Percentiles rank a stretch among this genome's conserved stretches.
Evolutionary conservation across 53 echinoderm and acorn worm species (phyloP).

Genomic region (Echinometra lucunter): DNA sequence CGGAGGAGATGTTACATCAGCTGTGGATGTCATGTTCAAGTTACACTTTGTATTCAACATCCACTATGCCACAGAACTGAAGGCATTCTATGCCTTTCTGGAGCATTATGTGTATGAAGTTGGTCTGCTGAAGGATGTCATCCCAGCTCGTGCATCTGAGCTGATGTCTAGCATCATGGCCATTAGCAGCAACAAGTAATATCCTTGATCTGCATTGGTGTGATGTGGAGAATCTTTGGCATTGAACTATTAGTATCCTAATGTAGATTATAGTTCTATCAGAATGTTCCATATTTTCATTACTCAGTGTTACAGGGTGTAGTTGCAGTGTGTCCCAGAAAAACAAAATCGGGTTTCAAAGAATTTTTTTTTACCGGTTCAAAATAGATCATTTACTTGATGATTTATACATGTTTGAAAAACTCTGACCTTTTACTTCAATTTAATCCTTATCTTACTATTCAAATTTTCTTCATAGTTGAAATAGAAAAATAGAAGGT

Average conservation of each 20-base stretch:
- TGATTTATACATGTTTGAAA: constrained; percentile 5
- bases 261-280: not conserved
- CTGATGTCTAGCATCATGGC: constrained; percentile 36
- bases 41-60: no score
- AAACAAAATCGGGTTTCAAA: not conserved
- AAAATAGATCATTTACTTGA: not conserved
- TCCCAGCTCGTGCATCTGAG: constrained; percentile 20
- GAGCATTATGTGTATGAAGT: constrained; percentile 30
- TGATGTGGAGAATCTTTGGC: constrained; percentile 5
- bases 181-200: constrained; percentile 8
- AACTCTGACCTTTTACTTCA: not conserved
- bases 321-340: not conserved
- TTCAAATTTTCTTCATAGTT: constrained; percentile 5
- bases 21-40: no score
- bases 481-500: no score
- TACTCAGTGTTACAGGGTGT: not conserved
- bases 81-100: no score
- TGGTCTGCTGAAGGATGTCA: constrained; percentile 18
- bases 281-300: constrained; percentile 5
- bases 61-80: not conserved
- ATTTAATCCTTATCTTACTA: not conserved
- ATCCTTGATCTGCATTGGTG: constrained; percentile 4
- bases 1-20: not conserved
- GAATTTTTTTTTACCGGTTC: not conserved
- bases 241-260: not conserved